Conservation (phyloP, 2,888 invertebrate species). For the Phymatocera aterrima region DNA sequence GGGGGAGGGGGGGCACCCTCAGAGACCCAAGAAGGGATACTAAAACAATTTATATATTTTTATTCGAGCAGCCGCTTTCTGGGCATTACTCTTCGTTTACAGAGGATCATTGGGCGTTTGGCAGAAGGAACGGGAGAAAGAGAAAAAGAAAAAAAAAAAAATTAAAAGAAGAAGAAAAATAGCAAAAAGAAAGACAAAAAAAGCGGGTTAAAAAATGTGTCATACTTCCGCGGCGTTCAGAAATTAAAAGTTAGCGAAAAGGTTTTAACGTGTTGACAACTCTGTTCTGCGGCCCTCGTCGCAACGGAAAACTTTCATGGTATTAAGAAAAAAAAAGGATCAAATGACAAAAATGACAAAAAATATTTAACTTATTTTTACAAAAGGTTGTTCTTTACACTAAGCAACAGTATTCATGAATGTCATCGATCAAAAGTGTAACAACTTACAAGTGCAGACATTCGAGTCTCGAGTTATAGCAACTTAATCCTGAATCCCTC, state of each 20-base stretch:
- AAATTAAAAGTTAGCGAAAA: slow-evolving; percentile 36
- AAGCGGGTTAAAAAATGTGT: slow-evolving; percentile 22
- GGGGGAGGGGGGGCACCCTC: slow-evolving; percentile 21
- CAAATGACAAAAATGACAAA: slow-evolving; percentile 44
- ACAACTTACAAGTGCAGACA: not conserved
- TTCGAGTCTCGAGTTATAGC: not conserved
- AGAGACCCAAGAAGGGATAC: slow-evolving; percentile 38
- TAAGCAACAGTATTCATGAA: not conserved
- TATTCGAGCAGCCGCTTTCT: slow-evolving; percentile 46
- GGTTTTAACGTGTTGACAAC: slow-evolving; percentile 23
- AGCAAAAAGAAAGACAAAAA: not conserved
- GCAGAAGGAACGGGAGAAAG: not conserved
- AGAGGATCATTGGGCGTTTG: slow-evolving; percentile 41
- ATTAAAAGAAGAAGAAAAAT: not conserved
- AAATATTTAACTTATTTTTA: slow-evolving; percentile 59
- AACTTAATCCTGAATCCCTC: not conserved
- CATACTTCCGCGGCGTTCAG: not conserved
- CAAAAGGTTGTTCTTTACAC: slow-evolving; percentile 48
- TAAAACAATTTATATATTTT: slow-evolving; percentile 49
- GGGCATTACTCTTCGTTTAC: slow-evolving; percentile 46
- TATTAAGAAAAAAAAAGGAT: not conserved
- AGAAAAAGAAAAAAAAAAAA: not conserved
- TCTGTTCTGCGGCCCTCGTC: not conserved
- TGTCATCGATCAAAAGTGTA: not conserved
- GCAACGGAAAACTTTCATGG: not conserved